Evolutionary conservation across 2,113 vertebrate genomes (phyloP).

Genomic region (Hyperopisus bebe): DNA sequence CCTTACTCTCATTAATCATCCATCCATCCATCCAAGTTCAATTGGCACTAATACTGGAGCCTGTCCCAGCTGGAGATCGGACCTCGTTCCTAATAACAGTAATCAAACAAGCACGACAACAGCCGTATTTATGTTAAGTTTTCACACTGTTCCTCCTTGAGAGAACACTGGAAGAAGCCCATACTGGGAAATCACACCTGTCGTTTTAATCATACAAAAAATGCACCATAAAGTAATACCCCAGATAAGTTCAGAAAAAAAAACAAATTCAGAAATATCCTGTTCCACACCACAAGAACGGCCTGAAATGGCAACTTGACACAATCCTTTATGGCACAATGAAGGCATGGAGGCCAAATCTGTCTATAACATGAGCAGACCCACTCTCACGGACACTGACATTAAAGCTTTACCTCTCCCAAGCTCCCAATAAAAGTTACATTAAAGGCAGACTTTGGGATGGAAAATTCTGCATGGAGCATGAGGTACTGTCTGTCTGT

Average conservation of each 20-base stretch:
- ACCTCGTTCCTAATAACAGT: background rate
- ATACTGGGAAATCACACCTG: background rate
- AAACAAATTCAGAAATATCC: background rate
- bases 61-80: background rate
- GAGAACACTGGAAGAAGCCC: background rate
- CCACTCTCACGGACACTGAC: background rate
- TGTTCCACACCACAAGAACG: background rate
- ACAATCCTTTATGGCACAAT: background rate
- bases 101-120: background rate
- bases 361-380: background rate
- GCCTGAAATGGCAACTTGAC: background rate
- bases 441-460: background rate
- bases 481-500: conserved; percentile 22
- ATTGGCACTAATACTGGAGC: background rate
- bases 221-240: background rate
- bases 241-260: background rate
- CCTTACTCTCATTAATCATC: background rate
- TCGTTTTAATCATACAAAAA: background rate
- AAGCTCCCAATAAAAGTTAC: conserved; percentile 9
- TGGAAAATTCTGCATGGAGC: conserved; percentile 9
- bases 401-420: background rate
- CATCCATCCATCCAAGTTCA: background rate
- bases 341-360: background rate
- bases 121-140: background rate
- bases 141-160: background rate